Conservation (phyloP, 1,140 invertebrate genomes). For the Branchinecta lynchi region DNA sequence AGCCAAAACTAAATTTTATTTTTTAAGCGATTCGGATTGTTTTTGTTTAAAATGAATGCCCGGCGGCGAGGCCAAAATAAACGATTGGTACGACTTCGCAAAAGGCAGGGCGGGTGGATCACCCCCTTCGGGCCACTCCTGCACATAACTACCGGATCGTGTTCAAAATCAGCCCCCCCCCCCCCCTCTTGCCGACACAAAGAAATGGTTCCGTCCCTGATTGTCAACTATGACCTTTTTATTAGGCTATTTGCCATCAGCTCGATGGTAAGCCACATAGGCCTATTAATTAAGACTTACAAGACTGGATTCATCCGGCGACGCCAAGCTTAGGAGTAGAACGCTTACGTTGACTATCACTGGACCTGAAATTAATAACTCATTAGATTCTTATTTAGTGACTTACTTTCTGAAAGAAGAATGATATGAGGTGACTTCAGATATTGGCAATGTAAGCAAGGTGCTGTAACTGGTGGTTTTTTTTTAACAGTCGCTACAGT, state of each 20-base stretch:
- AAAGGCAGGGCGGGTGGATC: too few species aligned
- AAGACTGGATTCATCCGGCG: constrained; percentile 85
- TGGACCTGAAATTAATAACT: constrained; percentile 49
- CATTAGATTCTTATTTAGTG: constrained; percentile 13
- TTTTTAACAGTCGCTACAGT: too few species aligned
- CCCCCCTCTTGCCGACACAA: not conserved
- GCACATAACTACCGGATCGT: too few species aligned
- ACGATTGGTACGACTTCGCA: too few species aligned
- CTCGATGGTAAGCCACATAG: too few species aligned
- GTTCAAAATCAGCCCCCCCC: not conserved
- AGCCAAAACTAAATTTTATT: too few species aligned
- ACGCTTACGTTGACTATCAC: constrained; percentile 83
- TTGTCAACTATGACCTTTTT: not conserved
- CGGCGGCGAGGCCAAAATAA: too few species aligned
- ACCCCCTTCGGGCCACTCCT: too few species aligned
- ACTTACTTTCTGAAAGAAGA: not conserved
- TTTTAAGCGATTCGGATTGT: too few species aligned
- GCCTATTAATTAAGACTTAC: constrained; percentile 40
- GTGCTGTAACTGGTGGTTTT: too few species aligned
- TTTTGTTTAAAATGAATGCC: too few species aligned
- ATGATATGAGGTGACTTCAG: not conserved
- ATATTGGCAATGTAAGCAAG: not conserved
- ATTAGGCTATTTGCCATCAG: not conserved
- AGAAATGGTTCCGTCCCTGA: not conserved
- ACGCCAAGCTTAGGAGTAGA: constrained; percentile 74